phyloP scores from a whole-genome alignment of 2,888 invertebrate species.

The Oligia strigilis region DNA sequence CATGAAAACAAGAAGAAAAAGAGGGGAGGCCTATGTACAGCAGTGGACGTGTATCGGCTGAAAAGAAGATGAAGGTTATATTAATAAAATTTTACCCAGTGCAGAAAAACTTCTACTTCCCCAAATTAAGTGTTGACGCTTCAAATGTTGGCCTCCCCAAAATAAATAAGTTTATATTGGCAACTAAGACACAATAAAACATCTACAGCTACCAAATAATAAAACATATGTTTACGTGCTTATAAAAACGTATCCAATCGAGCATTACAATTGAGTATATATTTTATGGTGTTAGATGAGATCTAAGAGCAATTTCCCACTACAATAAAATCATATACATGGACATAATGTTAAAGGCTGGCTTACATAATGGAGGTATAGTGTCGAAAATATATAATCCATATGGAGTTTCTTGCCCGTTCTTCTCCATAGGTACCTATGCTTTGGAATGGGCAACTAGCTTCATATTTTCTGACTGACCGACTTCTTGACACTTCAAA shows the following conservation, averaged over 20 bases:
- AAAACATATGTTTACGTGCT: constrained; percentile 36
- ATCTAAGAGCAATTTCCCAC: constrained; percentile 44
- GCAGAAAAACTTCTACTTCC: background rate
- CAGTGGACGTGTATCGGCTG: no score
- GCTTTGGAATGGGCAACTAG: no score
- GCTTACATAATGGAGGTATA: constrained; percentile 27
- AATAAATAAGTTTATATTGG: background rate
- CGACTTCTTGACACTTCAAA: no score
- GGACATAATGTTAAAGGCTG: constrained; percentile 50
- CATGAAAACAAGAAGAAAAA: no score
- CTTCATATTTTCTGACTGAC: no score
- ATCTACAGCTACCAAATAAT: constrained; percentile 2
- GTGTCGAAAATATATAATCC: background rate
- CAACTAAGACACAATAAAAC: background rate
- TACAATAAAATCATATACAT: constrained; percentile 55
- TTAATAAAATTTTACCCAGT: background rate
- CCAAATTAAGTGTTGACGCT: background rate
- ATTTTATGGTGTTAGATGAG: constrained; percentile 52
- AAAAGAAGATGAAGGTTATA: no score
- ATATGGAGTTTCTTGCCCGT: no score
- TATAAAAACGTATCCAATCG: constrained; percentile 37
- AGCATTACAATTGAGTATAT: constrained; percentile 30
- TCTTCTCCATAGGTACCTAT: no score
- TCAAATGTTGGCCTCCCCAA: background rate
- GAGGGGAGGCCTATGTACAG: no score